Evolutionary conservation across 2,888 invertebrate genomes (phyloP), one percentile per base, ranked within the genome.

Genomic region (Siphonodentalium dalli): DNA sequence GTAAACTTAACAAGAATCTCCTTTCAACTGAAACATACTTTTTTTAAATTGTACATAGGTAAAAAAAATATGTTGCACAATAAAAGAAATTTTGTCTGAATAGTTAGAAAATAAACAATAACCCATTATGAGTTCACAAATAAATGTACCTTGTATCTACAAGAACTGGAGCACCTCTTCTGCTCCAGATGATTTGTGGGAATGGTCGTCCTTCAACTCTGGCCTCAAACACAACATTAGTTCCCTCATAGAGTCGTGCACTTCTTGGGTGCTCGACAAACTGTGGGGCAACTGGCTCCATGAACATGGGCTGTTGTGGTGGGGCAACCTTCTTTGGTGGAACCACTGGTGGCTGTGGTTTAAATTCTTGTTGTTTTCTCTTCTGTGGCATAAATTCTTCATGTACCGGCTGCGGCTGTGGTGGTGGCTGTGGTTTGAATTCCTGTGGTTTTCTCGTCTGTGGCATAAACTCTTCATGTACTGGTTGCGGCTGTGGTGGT

Each of bases 161-260:
- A 26, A 71, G 68, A 37, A 80, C 63, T 21, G 72, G 78, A 39
- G 71, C 65, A 11, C 77, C 76, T 37, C 66, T 60, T 34, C 75
- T 68, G 24, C 70, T 74, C 78, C 80, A 81, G 51, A 69, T 70
- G 35, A 81, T 69, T 52, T 77, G 77, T 33, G 81, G 79, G 53
- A 78, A 75, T 9, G 81, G 80, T 54, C 76, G 69, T 21, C 77
- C 78, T 33, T 69, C 63, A 11, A 80, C 75, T 20, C 68, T 59
- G 49, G 77, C 77, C 56, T 80, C 80, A 60, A 81, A 68, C 51
- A 74, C 71, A 42, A 76, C 69, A 49, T 77, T 79, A 49, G 81
- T 80, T 38, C 83, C 83, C 49, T 79, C 80, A 3, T 72, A 63
- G 50, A 84, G 73, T 63, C 72, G 68, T 34, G 70, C 71, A 42